phyloP scores from a whole-genome alignment of 2,797 vertebrate genomes.

The Iguana delicatissima region DNA sequence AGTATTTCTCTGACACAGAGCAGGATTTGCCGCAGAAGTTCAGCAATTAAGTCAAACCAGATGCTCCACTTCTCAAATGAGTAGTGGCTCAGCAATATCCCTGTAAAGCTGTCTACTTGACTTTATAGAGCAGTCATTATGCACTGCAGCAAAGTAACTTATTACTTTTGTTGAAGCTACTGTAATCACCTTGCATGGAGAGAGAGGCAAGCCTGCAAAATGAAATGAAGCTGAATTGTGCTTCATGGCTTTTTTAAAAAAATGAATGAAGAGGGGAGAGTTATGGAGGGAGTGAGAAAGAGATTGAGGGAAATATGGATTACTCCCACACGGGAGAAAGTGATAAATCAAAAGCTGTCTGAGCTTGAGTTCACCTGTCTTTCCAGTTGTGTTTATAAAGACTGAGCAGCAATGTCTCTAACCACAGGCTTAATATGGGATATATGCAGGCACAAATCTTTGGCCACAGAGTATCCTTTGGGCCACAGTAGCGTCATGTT shows the following conservation, averaged over 20 bases:
- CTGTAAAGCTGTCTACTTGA: constrained; percentile 65
- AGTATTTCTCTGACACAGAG: constrained; percentile 53
- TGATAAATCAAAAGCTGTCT: neutral
- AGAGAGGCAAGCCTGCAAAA: neutral
- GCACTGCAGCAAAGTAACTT: constrained; percentile 42
- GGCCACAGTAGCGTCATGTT: neutral
- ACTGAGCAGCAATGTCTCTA: neutral
- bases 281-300: neutral
- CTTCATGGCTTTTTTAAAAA: neutral
- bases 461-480: neutral
- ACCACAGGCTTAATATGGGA: neutral
- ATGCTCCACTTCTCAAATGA: constrained; percentile 59
- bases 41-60: constrained; percentile 67
- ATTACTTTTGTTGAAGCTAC: constrained; percentile 46
- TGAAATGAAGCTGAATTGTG: constrained; percentile 24
- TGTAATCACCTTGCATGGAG: constrained; percentile 40
- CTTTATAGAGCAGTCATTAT: constrained; percentile 71
- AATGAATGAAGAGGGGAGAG: neutral
- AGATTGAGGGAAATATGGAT: neutral
- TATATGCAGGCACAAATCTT: neutral
- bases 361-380: neutral
- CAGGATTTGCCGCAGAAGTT: constrained; percentile 63
- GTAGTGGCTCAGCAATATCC: constrained; percentile 40
- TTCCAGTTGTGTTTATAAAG: neutral
- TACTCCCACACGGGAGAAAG: neutral